These are phyloP conservation scores for Ginglymostoma cirratum DNA, from an alignment of 2,113 vertebrate species.

Conservation along the genomic window DNA sequence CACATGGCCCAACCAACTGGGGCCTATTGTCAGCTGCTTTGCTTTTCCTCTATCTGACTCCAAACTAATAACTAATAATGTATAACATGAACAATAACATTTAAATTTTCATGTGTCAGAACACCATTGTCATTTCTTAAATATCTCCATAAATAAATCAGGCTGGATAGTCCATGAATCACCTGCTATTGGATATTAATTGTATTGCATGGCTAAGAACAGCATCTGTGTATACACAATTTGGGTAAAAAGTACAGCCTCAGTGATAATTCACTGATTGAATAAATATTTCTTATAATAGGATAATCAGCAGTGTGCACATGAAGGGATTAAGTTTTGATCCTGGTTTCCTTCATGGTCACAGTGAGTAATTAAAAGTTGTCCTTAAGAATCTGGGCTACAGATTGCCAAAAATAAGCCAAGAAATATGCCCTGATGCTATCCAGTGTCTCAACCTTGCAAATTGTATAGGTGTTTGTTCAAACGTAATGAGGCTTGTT, in stretches of 20 bases:
- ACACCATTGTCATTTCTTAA: neutral
- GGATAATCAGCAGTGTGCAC: neutral
- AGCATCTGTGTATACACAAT: neutral
- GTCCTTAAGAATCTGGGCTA: neutral
- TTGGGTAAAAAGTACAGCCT: neutral
- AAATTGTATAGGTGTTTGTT: neutral
- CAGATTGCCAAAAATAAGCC: neutral
- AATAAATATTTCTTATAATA: neutral
- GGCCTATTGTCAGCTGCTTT: neutral
- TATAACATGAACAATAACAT: neutral
- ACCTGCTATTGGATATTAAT: neutral
- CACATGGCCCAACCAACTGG: neutral
- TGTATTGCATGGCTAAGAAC: neutral
- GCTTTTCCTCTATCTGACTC: neutral
- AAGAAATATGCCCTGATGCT: neutral
- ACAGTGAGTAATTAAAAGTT: neutral
- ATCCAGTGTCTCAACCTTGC: neutral
- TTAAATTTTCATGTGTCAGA: neutral
- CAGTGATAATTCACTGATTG: neutral
- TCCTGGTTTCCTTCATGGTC: neutral
- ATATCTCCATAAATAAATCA: conserved; percentile 7
- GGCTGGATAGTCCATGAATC: neutral
- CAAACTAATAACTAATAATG: neutral
- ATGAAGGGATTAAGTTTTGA: neutral
- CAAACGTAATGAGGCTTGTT: neutral